phyloP scores from a whole-genome alignment of 2,797 vertebrate species.

The Mus caroli region DNA sequence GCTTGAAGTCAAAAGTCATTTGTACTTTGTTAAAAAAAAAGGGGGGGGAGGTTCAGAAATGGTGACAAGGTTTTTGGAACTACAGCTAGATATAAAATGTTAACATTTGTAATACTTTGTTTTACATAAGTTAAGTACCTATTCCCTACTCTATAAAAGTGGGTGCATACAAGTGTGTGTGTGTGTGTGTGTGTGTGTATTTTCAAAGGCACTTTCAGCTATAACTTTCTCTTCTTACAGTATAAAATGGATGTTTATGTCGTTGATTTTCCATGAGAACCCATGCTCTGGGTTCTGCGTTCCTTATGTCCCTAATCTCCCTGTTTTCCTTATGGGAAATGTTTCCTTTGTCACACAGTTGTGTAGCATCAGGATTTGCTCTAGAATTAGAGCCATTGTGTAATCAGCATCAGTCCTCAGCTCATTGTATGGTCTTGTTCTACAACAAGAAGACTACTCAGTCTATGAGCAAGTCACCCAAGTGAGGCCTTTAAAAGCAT shows the following conservation, averaged over 20 bases:
- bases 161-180: not conserved
- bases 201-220: slow-evolving; percentile 26
- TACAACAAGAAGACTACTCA: slow-evolving; percentile 16
- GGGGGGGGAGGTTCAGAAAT: slow-evolving; percentile 54
- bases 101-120: slow-evolving; percentile 25
- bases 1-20: slow-evolving; percentile 54
- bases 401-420: not conserved
- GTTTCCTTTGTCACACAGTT: not conserved
- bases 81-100: slow-evolving; percentile 40
- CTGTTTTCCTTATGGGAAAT: not conserved
- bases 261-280: not conserved
- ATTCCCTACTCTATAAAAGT: slow-evolving; percentile 28
- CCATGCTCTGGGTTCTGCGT: slow-evolving; percentile 33
- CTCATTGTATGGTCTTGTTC: not conserved
- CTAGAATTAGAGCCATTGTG: not conserved
- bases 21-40: slow-evolving; percentile 66
- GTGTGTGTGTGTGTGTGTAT: not conserved
- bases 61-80: not conserved
- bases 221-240: slow-evolving; percentile 31
- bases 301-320: slow-evolving; percentile 15
- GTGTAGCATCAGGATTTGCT: not conserved
- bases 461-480: slow-evolving; percentile 26
- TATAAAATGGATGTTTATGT: slow-evolving; percentile 27
- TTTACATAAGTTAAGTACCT: not conserved
- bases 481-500: slow-evolving; percentile 48